Base-by-base conservation (phyloP, 2,888 invertebrate genomes). In the Apamea monoglypha region DNA sequence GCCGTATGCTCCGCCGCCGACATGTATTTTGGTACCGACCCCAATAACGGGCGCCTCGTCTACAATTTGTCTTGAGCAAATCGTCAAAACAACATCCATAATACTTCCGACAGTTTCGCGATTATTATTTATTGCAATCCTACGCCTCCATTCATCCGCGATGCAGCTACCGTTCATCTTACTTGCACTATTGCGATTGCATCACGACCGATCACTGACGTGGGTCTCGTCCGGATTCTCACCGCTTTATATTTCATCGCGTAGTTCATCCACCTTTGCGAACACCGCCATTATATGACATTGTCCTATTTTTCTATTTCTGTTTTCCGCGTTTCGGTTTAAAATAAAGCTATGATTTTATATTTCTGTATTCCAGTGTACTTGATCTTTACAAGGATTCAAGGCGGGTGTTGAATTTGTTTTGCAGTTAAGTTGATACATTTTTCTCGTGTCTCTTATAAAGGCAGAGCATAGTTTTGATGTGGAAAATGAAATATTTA, bases 21-120 rank as follows among this genome's bases (percentile, higher is more conserved):
- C 94, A 95, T 95, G 95, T 96, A 96, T 97, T 97, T 97, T 95
- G 92, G 97, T 96, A 95, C 93, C 96, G 97, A 96, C 97, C 97
- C 95, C 96, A 96, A 96, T 96, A 95, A 89, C 94, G 94, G 92
- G 91, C 95, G 96, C 94, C 94, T 95, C 93, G 96, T 96, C 95
- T 94, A 95, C 96, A 93, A 96, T 96, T 95, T 96, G 95, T 96
- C 95, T 96, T 95, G 88, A 91, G 93, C 94, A 92, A 95, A 95
- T 96, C 96, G 94, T 96, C 95, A 95, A 95, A 95, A 96, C 95
- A 95, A 92, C 94, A 89, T 90, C 85, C 90, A 90, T 90, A 90
- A 92, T 91, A 91, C 94, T 96, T 96, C 95, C 95, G 95, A 95
- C 94, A 93, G 89, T 87, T 92, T 91, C 84, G 92, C 94, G 89